A percentile compares a stretch with the other conserved stretches of the same genome.
Evolutionary conservation across 1,140 invertebrate genomes (phyloP).

Genomic region (Ceratina calcarata): DNA sequence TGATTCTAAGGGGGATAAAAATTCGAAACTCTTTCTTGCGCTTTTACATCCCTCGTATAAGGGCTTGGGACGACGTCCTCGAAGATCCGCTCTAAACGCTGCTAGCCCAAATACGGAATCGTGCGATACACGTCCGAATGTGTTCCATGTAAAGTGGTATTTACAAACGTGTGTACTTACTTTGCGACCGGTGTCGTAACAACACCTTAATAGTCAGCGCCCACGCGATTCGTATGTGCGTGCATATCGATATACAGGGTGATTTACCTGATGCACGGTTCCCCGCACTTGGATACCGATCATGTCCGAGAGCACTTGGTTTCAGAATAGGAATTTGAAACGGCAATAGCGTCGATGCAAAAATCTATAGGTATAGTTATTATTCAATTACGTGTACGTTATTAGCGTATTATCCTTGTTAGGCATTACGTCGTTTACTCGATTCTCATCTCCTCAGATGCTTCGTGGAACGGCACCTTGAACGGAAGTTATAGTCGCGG

Average conservation of each 20-base stretch:
- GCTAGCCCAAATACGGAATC: slow-evolving; percentile 43
- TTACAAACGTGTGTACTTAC: slow-evolving; percentile 40
- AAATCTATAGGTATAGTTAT: background rate
- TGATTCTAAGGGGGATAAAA: background rate
- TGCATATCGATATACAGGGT: slow-evolving; percentile 44
- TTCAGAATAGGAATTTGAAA: background rate
- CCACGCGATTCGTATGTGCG: slow-evolving; percentile 48
- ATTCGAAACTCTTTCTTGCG: background rate
- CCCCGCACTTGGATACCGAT: background rate
- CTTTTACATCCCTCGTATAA: background rate
- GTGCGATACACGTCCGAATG: slow-evolving; percentile 29
- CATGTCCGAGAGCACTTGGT: background rate
- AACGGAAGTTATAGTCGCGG: slow-evolving; percentile 19
- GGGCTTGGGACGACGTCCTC: background rate
- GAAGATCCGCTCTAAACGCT: slow-evolving; percentile 21
- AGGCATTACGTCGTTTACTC: slow-evolving; percentile 5
- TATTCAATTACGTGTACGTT: too few species aligned
- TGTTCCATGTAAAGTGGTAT: slow-evolving; percentile 46
- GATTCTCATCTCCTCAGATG: slow-evolving; percentile 23
- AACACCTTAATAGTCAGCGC: slow-evolving; percentile 58
- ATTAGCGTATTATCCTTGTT: slow-evolving; percentile 22
- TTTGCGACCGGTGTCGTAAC: slow-evolving; percentile 57
- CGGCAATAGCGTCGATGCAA: background rate
- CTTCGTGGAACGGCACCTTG: slow-evolving; percentile 33
- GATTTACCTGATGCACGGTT: slow-evolving; percentile 21